Conservation (phyloP, 2,113 vertebrate genomes). For the Ageneiosus marmoratus region DNA sequence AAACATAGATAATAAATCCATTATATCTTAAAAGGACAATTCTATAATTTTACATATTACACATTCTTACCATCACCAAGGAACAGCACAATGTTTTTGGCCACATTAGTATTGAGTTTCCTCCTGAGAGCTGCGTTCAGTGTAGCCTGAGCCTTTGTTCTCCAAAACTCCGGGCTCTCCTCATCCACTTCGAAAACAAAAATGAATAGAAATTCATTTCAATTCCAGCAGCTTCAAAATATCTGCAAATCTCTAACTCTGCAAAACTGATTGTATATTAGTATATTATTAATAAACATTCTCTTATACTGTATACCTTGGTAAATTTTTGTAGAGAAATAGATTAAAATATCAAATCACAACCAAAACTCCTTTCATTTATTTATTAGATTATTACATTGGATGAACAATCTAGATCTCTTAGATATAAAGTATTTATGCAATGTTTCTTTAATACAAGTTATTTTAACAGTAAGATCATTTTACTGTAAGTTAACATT, state of each 20-base stretch:
- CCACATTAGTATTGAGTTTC: conserved; percentile 72
- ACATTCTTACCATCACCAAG: conserved; percentile 73
- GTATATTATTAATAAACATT: neutral
- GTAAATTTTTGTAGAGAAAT: neutral
- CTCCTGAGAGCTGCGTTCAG: conserved; percentile 63
- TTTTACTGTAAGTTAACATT: neutral
- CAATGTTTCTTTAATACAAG: too few relatives aligned
- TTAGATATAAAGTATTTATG: neutral
- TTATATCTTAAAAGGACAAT: neutral
- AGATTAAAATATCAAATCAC: neutral
- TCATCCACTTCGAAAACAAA: conserved; percentile 64
- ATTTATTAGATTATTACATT: neutral
- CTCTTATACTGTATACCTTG: too few relatives aligned
- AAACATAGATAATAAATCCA: neutral
- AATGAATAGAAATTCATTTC: neutral
- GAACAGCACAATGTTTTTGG: conserved; percentile 76
- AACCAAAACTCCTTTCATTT: neutral
- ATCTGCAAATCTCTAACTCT: neutral
- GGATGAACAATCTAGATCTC: neutral
- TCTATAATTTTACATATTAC: neutral
- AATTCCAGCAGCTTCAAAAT: neutral
- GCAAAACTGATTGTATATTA: neutral
- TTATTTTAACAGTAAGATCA: too few relatives aligned
- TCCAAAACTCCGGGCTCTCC: conserved; percentile 77
- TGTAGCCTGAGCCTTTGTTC: conserved; percentile 63